phyloP scores from a whole-genome alignment of 2,113 vertebrate genomes.

The Setophaga petechia region DNA sequence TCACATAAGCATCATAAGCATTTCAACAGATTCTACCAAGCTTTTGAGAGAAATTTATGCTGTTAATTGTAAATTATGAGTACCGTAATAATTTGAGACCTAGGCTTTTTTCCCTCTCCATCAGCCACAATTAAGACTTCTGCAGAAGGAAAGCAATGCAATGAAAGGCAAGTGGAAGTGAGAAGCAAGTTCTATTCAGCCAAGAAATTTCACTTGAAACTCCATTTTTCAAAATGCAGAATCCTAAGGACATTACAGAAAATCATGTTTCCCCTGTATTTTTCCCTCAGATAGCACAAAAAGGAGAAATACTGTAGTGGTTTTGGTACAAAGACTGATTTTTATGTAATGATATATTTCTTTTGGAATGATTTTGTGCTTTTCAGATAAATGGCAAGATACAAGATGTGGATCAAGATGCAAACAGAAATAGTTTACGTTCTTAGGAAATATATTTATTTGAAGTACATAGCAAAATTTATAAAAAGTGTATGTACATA shows the following conservation, averaged over 20 bases:
- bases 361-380: neutral
- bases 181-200: neutral
- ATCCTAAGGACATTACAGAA: neutral
- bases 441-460: neutral
- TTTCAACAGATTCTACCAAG: neutral
- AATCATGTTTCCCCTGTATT: neutral
- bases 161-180: neutral
- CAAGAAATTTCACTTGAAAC: neutral
- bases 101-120: neutral
- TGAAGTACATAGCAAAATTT: neutral
- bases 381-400: neutral
- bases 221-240: neutral
- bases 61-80: neutral
- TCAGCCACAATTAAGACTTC: neutral
- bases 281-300: neutral
- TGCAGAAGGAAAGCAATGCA: neutral
- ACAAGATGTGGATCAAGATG: neutral
- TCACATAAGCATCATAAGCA: neutral
- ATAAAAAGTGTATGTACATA: neutral
- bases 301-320: neutral
- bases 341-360: neutral
- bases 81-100: neutral
- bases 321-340: neutral
- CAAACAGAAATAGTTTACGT: neutral
- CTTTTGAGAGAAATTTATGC: neutral